Conservation (phyloP, 2,888 invertebrate species). For the Arctia plantaginis region DNA sequence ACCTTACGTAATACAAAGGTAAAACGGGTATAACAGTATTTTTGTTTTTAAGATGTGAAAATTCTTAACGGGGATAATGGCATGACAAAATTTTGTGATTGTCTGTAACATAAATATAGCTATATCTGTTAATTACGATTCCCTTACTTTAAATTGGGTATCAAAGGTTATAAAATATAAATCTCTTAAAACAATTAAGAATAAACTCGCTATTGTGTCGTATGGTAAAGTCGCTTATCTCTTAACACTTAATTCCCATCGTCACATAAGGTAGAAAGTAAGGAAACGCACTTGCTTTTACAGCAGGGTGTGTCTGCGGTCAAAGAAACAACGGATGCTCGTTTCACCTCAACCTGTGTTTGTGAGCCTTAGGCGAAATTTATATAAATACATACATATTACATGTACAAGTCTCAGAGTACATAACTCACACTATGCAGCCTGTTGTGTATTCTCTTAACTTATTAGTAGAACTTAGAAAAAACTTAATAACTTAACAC, state of each 20-base stretch:
- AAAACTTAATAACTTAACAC: too few relatives aligned
- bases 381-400: not conserved
- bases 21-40: too few relatives aligned
- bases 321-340: conserved; percentile 46
- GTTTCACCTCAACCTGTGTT: conserved; percentile 60
- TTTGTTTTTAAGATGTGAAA: too few relatives aligned
- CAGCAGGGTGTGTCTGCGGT: conserved; percentile 68
- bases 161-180: too few relatives aligned
- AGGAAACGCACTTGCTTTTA: conserved; percentile 64
- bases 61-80: too few relatives aligned
- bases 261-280: conserved; percentile 69
- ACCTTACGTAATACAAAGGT: too few relatives aligned
- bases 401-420: not conserved
- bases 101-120: too few relatives aligned
- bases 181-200: not conserved
- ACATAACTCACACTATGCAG: not conserved
- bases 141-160: too few relatives aligned
- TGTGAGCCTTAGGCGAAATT: conserved; percentile 18
- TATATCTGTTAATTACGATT: too few relatives aligned
- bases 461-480: not conserved
- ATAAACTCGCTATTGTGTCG: not conserved
- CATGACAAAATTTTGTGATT: too few relatives aligned
- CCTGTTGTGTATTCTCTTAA: not conserved
- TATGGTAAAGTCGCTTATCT: conserved; percentile 26
- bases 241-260: conserved; percentile 36